Conservation (phyloP, 2,888 invertebrate genomes). For the Cylloceria caligata region DNA sequence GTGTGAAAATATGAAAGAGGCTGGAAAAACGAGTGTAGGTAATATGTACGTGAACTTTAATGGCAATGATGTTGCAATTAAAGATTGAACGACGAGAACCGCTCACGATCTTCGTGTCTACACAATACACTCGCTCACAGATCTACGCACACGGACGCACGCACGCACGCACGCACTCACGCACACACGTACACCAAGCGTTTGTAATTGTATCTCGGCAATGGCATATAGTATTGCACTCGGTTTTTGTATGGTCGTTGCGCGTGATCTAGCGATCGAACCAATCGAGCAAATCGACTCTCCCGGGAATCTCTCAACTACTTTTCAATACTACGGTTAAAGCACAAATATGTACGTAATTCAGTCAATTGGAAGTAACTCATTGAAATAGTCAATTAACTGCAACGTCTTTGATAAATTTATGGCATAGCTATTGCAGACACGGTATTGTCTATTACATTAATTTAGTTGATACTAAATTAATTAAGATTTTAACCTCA, state of each 20-base stretch:
- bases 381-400: conserved; percentile 5
- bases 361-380: conserved; percentile 13
- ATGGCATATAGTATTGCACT: neutral
- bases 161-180: neutral
- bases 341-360: conserved; percentile 13
- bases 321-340: neutral
- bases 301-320: conserved; percentile 10
- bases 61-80: conserved; percentile 33
- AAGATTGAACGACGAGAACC: conserved; percentile 16
- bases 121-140: neutral
- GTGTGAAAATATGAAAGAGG: neutral
- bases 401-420: neutral
- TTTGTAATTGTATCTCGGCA: neutral
- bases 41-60: conserved; percentile 20
- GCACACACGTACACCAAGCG: neutral
- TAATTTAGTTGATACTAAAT: neutral
- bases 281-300: neutral
- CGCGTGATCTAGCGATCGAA: neutral
- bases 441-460: neutral
- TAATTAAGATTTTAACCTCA: neutral
- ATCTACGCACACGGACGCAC: neutral
- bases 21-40: conserved; percentile 6
- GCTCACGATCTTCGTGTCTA: conserved; percentile 2
- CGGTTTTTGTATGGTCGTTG: neutral
- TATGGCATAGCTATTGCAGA: neutral